A percentile compares a stretch with the other conserved stretches of the same genome.
Evolutionary conservation across 1,140 invertebrate genomes (phyloP).

Genomic region (Hypsibius dujardini): DNA sequence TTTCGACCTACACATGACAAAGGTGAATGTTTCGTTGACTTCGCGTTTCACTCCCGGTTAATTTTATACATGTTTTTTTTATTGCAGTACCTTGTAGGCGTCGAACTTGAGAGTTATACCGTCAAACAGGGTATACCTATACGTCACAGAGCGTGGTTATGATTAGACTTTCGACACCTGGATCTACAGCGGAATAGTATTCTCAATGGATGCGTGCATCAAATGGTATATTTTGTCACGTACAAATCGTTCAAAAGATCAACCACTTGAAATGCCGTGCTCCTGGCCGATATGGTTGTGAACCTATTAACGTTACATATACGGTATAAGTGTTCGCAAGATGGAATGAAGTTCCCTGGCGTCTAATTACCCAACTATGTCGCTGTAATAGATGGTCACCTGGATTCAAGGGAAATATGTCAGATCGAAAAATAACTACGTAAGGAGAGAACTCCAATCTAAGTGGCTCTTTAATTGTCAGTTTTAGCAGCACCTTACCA

Average conservation of each 20-base stretch:
- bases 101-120: neutral
- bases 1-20: constrained; percentile 22
- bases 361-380: constrained; percentile 13
- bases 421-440: no score
- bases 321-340: no score
- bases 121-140: constrained; percentile 47
- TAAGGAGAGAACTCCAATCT: no score
- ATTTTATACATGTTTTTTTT: neutral
- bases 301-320: no score
- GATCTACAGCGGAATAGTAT: no score
- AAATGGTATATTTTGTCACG: no score
- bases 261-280: constrained; percentile 20
- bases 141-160: no score
- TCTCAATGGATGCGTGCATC: no score
- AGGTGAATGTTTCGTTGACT: neutral
- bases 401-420: no score
- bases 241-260: constrained; percentile 36
- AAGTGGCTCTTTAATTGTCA: no score
- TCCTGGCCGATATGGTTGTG: constrained; percentile 5
- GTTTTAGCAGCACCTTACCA: constrained; percentile 5
- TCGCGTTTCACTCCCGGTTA: neutral
- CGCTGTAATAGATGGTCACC: constrained; percentile 15
- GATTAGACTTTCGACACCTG: no score
- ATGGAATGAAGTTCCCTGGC: no score
- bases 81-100: constrained; percentile 16